phyloP scores from a whole-genome alignment of 2,888 invertebrate species.

The Phanerotoma sp. region DNA sequence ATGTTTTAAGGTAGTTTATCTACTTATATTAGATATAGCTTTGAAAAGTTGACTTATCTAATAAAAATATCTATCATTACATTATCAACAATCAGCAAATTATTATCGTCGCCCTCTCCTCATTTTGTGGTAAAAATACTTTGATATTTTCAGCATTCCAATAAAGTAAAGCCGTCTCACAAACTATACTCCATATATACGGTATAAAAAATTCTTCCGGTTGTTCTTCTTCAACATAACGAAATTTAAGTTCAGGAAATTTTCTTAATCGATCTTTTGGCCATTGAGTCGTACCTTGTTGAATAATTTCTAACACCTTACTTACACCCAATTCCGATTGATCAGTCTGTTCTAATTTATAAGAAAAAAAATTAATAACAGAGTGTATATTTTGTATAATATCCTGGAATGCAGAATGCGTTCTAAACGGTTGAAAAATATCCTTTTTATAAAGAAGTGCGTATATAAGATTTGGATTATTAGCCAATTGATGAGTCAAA shows the following conservation, averaged over 20 bases:
- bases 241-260: constrained; percentile 98
- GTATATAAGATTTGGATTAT: constrained; percentile 92
- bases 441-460: constrained; percentile 91
- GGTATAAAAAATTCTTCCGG: constrained; percentile 99
- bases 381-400: constrained; percentile 94
- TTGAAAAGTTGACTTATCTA: too few species aligned
- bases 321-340: constrained; percentile 73
- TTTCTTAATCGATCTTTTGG: constrained; percentile 92
- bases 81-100: constrained; percentile 52
- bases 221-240: constrained; percentile 98
- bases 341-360: constrained; percentile 63
- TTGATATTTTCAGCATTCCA: constrained; percentile 56
- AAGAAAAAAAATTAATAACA: constrained; percentile 73
- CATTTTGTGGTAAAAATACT: constrained; percentile 49
- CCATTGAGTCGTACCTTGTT: constrained; percentile 91
- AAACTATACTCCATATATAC: constrained; percentile 95
- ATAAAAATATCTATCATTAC: too few species aligned
- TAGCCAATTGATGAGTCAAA: constrained; percentile 80
- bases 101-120: constrained; percentile 53
- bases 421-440: constrained; percentile 83
- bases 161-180: constrained; percentile 55
- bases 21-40: too few species aligned
- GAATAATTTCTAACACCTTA: constrained; percentile 85
- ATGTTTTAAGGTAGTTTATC: too few species aligned
- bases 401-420: constrained; percentile 88